Conservation (phyloP, 2,888 invertebrate genomes). For the Prosapia bicincta region DNA sequence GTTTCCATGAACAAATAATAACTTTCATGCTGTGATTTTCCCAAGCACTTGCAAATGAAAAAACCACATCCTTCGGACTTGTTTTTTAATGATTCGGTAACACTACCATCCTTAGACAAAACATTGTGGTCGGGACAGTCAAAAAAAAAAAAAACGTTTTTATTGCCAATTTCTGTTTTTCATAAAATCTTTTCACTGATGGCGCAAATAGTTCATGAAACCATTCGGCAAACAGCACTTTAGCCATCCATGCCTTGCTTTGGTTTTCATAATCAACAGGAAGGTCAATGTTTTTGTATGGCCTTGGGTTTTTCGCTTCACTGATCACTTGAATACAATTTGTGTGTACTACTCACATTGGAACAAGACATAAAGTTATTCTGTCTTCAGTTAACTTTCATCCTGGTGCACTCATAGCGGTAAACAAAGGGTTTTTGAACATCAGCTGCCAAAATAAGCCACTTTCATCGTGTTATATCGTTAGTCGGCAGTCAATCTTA, state of each 20-base stretch:
- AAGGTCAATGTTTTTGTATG: conserved; percentile 38
- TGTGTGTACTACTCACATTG: conserved; percentile 41
- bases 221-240: conserved; percentile 13
- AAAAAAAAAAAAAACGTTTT: too few relatives aligned
- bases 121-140: too few relatives aligned
- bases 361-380: conserved; percentile 42
- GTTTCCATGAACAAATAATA: too few relatives aligned
- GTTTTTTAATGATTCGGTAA: too few relatives aligned
- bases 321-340: conserved; percentile 35
- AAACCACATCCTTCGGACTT: too few relatives aligned
- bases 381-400: conserved; percentile 37
- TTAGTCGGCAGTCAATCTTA: not conserved
- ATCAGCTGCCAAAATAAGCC: conserved; percentile 30
- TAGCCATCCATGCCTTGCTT: conserved; percentile 6
- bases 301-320: conserved; percentile 15
- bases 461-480: not conserved
- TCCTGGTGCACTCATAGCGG: conserved; percentile 37
- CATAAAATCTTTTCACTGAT: not conserved
- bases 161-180: not conserved
- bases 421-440: conserved; percentile 40
- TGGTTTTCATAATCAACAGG: conserved; percentile 38
- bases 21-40: too few relatives aligned
- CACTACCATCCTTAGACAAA: too few relatives aligned
- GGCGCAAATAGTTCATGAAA: conserved; percentile 7
- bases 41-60: too few relatives aligned